These are phyloP conservation scores for Balearica regulorum DNA, from an alignment of 2,797 vertebrate genomes.

Conservation along the genomic window DNA sequence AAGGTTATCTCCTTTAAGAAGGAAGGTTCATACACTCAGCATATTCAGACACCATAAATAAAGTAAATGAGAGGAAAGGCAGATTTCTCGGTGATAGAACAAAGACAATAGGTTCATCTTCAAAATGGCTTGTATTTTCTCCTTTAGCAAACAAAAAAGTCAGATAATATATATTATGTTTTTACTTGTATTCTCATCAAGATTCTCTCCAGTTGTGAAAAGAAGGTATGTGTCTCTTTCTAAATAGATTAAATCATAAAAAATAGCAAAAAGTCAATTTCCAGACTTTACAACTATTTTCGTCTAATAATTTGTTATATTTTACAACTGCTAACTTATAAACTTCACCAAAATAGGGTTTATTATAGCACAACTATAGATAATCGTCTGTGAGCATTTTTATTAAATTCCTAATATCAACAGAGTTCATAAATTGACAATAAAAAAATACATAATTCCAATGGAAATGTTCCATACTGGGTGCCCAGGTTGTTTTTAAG, in stretches of 20 bases:
- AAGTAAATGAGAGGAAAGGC: background rate
- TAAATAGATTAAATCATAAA: conserved; percentile 17
- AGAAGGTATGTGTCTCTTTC: background rate
- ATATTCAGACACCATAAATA: background rate
- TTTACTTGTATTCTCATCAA: background rate
- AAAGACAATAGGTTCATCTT: background rate
- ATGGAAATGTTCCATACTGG: background rate
- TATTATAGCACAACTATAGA: background rate
- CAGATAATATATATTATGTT: background rate
- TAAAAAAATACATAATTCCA: background rate
- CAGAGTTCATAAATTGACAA: background rate
- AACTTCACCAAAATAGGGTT: background rate
- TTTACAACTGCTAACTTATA: background rate
- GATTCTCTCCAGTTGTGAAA: background rate
- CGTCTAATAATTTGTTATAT: background rate
- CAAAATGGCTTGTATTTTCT: background rate
- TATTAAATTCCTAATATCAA: background rate
- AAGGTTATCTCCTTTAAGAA: background rate
- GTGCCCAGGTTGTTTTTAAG: background rate
- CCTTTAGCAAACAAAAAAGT: background rate
- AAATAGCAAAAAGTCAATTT: background rate
- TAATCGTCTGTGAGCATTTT: background rate
- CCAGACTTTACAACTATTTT: background rate
- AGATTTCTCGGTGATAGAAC: background rate
- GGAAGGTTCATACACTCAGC: background rate